These are phyloP conservation scores for Acanthiza pusilla DNA, from an alignment of 2,797 vertebrate species.

Conservation along the genomic window DNA sequence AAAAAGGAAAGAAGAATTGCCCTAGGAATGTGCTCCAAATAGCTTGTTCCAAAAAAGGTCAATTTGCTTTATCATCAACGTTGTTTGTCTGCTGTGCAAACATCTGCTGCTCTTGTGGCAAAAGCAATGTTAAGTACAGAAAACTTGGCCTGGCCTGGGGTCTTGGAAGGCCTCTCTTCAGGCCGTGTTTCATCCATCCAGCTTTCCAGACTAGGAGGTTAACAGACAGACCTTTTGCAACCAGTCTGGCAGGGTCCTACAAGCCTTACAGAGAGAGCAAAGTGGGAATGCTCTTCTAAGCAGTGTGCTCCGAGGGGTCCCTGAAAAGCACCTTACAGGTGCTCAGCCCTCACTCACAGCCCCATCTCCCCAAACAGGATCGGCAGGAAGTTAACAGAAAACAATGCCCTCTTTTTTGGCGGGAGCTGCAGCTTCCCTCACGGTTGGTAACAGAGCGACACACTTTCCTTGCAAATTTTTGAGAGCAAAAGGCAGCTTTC, in stretches of 20 bases:
- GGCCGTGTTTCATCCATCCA: not conserved
- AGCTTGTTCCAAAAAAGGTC: constrained; percentile 24
- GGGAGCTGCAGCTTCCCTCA: not conserved
- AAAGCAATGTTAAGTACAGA: not conserved
- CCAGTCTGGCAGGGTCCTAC: not conserved
- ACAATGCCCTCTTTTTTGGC: not conserved
- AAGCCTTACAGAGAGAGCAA: not conserved
- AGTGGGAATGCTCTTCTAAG: not conserved
- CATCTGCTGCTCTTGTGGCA: constrained; percentile 37
- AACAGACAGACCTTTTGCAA: constrained; percentile 2
- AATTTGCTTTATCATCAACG: constrained; percentile 37
- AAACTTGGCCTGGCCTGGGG: not conserved
- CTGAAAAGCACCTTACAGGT: not conserved
- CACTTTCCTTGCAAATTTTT: not conserved
- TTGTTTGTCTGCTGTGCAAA: constrained; percentile 47
- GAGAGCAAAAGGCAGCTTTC: not conserved
- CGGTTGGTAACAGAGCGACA: not conserved
- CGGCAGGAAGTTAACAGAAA: not conserved
- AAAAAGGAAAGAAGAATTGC: not conserved
- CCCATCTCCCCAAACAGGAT: too few relatives aligned
- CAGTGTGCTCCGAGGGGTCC: not conserved
- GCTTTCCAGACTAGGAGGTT: not conserved
- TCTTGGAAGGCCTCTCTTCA: constrained; percentile 1
- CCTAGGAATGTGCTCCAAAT: constrained; percentile 3
- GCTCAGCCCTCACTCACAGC: not conserved